Base-by-base conservation (phyloP, 1,140 invertebrate species). In the Bombus superbus region DNA sequence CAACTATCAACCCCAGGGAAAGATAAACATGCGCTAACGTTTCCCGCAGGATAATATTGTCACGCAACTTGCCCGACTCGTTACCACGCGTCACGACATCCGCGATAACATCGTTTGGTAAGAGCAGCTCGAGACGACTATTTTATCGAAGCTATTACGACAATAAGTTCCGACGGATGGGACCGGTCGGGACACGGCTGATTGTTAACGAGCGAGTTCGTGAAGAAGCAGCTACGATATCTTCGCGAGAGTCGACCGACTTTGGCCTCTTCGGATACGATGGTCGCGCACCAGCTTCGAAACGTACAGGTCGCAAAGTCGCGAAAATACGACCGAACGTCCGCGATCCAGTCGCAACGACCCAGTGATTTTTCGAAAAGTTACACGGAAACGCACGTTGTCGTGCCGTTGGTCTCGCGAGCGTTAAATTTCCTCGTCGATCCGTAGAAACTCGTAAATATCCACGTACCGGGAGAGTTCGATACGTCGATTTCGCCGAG, bases 11-110 rank as follows among this genome's bases (percentile, higher is more conserved):
- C 22, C 44, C 38, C 40, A 8, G 10, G 28, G 44, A 35, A 40
- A 71, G 22, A 72, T 22, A 40, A 59, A 81, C 47, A 25, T 32
- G 28, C 47, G 38, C 28, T 5, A 28, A 8, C 5, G 9, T n/a
- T n/a, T 59, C 47, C 13, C 22, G 18, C 10, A n/a, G 38, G 32
- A 40, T 28, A 10, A 74, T 62, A 32, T 42, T 28, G 69, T 62
- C 80, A 74, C 80, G 69, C 53, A 32, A 81, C 53, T 62, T 44
- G 35, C 25, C 42, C n/a, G 25, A 9, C 66, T 47, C 64, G 13
- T 69, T 80, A 69, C 25, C 13, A n/a, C 25, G 25, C 69, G 57
- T 74, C 80, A 62, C 69, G 53, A 73, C 35, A 22, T 73, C n/a
- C 18, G 32, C 11, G 8, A 28, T 25, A 40, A 75, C 22, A 28